These are phyloP conservation scores for Anser brachyrhynchus DNA, from an alignment of 2,113 vertebrate species.

Conservation along the genomic window DNA sequence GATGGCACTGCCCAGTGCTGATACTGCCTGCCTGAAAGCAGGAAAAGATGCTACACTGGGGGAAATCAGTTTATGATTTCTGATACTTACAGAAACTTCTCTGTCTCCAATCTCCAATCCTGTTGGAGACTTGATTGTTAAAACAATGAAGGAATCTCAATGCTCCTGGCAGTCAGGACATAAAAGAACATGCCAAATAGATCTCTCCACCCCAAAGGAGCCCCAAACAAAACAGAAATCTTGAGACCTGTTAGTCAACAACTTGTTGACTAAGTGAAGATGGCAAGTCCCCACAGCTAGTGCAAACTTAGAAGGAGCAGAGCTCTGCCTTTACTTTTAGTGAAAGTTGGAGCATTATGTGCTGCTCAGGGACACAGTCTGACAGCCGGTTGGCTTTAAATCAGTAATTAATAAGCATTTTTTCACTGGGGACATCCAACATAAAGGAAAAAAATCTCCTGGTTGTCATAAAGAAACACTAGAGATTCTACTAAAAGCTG, in stretches of 20 bases:
- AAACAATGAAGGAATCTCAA: background rate
- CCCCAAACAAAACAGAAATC: background rate
- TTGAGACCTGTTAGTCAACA: background rate
- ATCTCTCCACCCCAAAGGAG: background rate
- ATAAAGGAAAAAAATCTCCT: background rate
- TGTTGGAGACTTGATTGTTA: background rate
- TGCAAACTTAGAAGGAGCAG: background rate
- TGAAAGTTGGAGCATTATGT: background rate
- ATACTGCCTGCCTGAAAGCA: background rate
- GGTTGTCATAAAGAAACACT: constrained; percentile 48
- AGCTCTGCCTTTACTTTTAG: background rate
- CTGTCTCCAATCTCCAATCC: background rate
- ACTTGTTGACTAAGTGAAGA: background rate
- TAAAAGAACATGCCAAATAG: background rate
- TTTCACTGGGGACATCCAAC: background rate
- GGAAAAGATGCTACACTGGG: background rate
- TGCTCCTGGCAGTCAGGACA: background rate
- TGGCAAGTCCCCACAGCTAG: background rate
- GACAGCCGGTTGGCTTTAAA: background rate
- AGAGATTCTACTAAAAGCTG: constrained; percentile 45
- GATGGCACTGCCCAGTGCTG: background rate
- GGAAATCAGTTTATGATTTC: background rate
- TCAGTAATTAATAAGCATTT: background rate
- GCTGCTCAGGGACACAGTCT: background rate
- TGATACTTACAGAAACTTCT: background rate